Evolutionary conservation across 2,113 vertebrate species (phyloP), one percentile per base, ranked within the genome.

Genomic region (Motacilla tschutschensis): DNA sequence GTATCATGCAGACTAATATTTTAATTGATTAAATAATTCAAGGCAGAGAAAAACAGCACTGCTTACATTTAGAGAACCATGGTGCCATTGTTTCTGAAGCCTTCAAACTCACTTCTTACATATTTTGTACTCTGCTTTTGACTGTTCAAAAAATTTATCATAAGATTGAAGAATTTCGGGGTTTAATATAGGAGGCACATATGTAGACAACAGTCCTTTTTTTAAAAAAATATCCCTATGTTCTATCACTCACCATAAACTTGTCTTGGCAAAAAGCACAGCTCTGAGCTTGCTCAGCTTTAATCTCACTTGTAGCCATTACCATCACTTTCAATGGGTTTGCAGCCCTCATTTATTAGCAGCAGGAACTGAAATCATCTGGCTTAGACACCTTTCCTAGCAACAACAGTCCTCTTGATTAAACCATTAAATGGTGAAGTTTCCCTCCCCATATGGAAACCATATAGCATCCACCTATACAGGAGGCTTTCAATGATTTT

Each of bases 1-100:
- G 12, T 71, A 66, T 79, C 60, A 67, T 38, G 64, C 10, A 85
- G 57, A 53, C 38, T 70, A 86, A 74, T 1, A 71, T 79, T 86
- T 77, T 74, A 91, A 85, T 71, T 74, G n/a, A 85, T 36, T 82
- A 73, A 81, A 54, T 69, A 70, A 80, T 77, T 84, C n/a, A 67
- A 78, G 58, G 26, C 60, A 86, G 53, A 59, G 35, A 55, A 75
- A 92, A 89, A 20, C 59, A 66, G 3, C 10, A 57, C 7, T 63
- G 38, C 22, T 86, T 70, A 69, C 25, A 53, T 84, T 85, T 60
- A 63, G 14, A n/a, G n/a, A 90, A 8, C 8, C 11, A 16, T 10
- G 9, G 43, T 46, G 6, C 29, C 67, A 81, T 35, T 2, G 36
- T 58, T 88, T 43, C 47, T 66, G 79, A 73, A 90, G 58, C 26